Base-by-base conservation (phyloP, 2,797 vertebrate species). In the Eulemur rubriventer region DNA sequence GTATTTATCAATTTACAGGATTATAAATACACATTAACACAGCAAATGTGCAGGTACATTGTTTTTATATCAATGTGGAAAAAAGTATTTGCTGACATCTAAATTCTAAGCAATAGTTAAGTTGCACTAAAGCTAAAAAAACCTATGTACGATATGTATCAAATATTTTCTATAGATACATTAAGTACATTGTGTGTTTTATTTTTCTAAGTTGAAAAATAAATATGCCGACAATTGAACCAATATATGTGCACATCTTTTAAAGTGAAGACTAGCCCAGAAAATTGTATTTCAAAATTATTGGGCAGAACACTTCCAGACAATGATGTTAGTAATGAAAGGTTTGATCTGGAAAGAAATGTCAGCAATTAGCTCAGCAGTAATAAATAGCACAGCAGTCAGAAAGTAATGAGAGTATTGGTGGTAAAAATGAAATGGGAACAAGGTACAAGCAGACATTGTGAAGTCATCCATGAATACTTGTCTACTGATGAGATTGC, bases 321-420 rank as follows among this genome's bases (percentile, higher is more conserved):
- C 63, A 94, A 63, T 38, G 59, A 92, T 73, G 63, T 55, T 55
- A 50, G 46, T 76, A 89, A 92, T 81, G 80, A 96, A 69, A 91
- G 78, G 57, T 65, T 92, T 88, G 81, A 85, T 94, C 38, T 90
- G 76, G 67, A 94, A 81, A 90, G 70, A 93, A 95, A 91, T 33
- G 30, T 28, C 82, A 83, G 61, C 69, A 95, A 96, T 96, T 52
- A 95, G 30, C 79, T 72, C 38, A 52, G 63, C 41, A 52, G 70
- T 28, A 84, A 91, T 6, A 84, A 81, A 91, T 2, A 84, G 38
- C 22, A 70, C 46, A 67, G 73, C 89, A 83, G 63, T 57, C 5
- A 61, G 7, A 82, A 92, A 50, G 73, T 52, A 86, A 70, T 52
- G 46, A 84, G 67, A 33, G 24, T 20, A 18, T 2, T 46, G 17